Base-by-base conservation (phyloP, 2,797 vertebrate genomes). In the Gymnopithys bicolor region DNA sequence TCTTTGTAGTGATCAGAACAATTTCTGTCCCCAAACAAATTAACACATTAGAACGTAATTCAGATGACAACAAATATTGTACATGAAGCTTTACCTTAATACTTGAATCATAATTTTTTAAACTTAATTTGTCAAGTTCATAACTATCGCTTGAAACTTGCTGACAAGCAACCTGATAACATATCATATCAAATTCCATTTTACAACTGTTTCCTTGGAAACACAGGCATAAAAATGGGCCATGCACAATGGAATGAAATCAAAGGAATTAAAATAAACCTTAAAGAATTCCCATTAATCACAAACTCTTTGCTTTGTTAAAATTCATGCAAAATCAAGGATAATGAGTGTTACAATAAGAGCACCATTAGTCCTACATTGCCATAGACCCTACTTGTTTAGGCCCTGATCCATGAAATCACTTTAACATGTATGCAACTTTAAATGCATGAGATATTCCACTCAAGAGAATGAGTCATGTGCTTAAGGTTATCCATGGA, bases 191-290 rank as follows among this genome's bases (percentile, higher is more conserved):
- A 94, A 94, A 95, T 96, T 95, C 94, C 77, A 80, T 96, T 97
- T 96, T 96, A 95, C 94, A 96, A 97, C 94, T 91, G 96, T 96
- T 97, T 96, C 95, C 95, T 96, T 93, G 94, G 96, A 96, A 97
- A 96, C 95, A 96, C 89, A 70, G 77, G 87, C 94, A 94, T 91
- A 94, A 95, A 96, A 96, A 94, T 90, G 92, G 95, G 95, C 94
- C 91, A 93, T 59, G 91, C 82, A 94, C 93, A 96, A 94, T 92
- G 49, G 45, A 94, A 91, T 16, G 37, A 79, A 96, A 95, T 84
- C 87, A 92, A 90, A 94, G 52, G 93, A 94, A 95, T 91, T 76
- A 79, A 96, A 95, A 91, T 90, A 88, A 96, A 91, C 37, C 69
- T 95, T 88, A 78, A 95, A 95, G 83, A 95, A 88, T 92, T 86